phyloP scores from a whole-genome alignment of 2,113 vertebrate genomes.

The Cisticola juncidis region DNA sequence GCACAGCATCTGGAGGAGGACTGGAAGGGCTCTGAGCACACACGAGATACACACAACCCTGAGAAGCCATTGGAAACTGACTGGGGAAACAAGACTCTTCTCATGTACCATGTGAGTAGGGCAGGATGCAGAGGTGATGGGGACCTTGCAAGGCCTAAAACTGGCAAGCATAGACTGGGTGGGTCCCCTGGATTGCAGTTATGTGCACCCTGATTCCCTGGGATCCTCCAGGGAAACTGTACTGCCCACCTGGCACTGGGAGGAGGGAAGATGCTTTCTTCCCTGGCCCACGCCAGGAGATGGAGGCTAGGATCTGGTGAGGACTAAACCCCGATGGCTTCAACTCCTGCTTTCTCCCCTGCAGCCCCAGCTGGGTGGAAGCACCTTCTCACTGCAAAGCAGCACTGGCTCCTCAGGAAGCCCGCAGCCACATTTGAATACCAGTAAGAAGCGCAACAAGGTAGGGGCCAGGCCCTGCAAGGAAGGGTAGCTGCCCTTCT shows the following conservation, averaged over 20 bases:
- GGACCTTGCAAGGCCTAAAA: not conserved
- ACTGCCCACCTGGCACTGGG: not conserved
- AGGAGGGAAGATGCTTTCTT: not conserved
- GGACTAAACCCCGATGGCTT: not conserved
- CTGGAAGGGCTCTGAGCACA: not conserved
- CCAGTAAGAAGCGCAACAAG: conserved; percentile 60
- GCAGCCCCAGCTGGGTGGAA: conserved; percentile 43
- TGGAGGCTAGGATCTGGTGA: rapidly evolving
- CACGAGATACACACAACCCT: not conserved
- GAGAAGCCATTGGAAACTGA: conserved; percentile 38
- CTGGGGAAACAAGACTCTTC: conserved; percentile 3
- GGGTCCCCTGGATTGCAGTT: not conserved
- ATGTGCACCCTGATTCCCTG: rapidly evolving
- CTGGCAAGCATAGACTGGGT: not conserved
- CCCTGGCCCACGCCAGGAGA: rapidly evolving
- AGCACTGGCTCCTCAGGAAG: not conserved
- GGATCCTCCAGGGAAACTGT: not conserved
- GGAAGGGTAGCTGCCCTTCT: not conserved
- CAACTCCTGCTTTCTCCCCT: conserved; percentile 29
- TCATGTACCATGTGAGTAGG: conserved; percentile 41
- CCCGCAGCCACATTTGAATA: not conserved
- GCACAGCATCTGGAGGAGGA: not conserved
- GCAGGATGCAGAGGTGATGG: not conserved
- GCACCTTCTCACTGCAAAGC: not conserved
- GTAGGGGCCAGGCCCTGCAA: not conserved